phyloP scores from a whole-genome alignment of 2,113 vertebrate genomes.

The Poicephalus meyeri region DNA sequence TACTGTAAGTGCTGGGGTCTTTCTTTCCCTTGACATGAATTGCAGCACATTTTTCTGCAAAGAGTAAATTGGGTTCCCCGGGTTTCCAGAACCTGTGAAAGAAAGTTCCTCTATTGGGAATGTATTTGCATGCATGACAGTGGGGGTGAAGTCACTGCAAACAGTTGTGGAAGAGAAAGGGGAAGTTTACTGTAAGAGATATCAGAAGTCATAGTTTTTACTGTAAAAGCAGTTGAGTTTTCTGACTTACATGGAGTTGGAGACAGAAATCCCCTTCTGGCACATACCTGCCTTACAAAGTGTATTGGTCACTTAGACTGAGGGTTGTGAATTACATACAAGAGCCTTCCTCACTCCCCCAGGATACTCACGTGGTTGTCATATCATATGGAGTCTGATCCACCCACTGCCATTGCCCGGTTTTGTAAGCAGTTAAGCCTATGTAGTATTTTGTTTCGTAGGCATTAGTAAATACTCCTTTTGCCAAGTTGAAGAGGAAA shows the following conservation, averaged over 20 bases:
- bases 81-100: constrained; percentile 60
- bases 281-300: neutral
- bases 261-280: neutral
- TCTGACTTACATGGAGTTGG: neutral
- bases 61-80: constrained; percentile 30
- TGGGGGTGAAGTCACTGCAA: neutral
- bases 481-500: neutral
- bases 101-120: neutral
- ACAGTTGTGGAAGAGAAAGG: neutral
- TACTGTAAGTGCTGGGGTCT: constrained; percentile 8
- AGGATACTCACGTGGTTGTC: neutral
- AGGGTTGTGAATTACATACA: neutral
- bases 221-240: neutral
- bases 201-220: neutral
- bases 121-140: neutral
- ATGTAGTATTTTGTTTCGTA: constrained; percentile 56
- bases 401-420: constrained; percentile 30
- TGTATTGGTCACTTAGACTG: neutral
- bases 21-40: neutral
- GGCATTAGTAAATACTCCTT: neutral
- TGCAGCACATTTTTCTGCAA: constrained; percentile 52
- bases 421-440: neutral
- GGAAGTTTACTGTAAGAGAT: neutral
- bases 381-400: neutral
- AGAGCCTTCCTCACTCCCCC: neutral